A percentile compares a stretch with the other conserved stretches of the same genome.
Conservation (phyloP, 2,797 vertebrate species). For the Enteromius unitaeniatus region DNA sequence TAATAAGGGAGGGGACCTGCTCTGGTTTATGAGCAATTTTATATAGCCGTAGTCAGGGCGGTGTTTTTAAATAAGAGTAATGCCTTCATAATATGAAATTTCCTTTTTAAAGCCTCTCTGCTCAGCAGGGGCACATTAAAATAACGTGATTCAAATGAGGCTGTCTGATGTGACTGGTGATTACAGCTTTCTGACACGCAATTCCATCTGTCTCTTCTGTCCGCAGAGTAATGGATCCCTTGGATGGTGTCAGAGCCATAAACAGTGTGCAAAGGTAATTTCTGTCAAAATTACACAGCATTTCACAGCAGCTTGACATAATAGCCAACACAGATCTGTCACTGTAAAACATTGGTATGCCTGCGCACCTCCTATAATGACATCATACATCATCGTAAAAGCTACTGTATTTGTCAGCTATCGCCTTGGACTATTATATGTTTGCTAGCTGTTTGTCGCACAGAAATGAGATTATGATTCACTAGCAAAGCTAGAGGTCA, state of each 20-base stretch:
- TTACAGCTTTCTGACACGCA: slow-evolving; percentile 42
- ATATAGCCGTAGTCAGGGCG: neutral
- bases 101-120: slow-evolving; percentile 34
- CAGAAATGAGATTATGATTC: slow-evolving; percentile 53
- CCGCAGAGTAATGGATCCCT: slow-evolving; percentile 86
- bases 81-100: slow-evolving; percentile 26
- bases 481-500: slow-evolving; percentile 51
- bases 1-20: slow-evolving; percentile 2
- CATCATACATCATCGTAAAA: slow-evolving; percentile 66
- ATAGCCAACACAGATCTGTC: slow-evolving; percentile 50
- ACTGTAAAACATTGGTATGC: slow-evolving; percentile 55
- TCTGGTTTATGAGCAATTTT: slow-evolving; percentile 33
- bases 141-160: slow-evolving; percentile 37
- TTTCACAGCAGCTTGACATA: slow-evolving; percentile 48
- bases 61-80: slow-evolving; percentile 26
- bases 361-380: slow-evolving; percentile 56
- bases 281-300: slow-evolving; percentile 56
- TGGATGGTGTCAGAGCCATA: slow-evolving; percentile 89
- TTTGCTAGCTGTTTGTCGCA: slow-evolving; percentile 35
- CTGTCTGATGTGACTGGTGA: slow-evolving; percentile 31
- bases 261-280: slow-evolving; percentile 91
- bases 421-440: slow-evolving; percentile 55
- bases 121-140: slow-evolving; percentile 35
- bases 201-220: slow-evolving; percentile 52
- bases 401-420: slow-evolving; percentile 47